Evolutionary conservation across 1,140 invertebrate species (phyloP), one percentile per base, ranked within the genome.

Genomic region (Mactra quadrangularis): DNA sequence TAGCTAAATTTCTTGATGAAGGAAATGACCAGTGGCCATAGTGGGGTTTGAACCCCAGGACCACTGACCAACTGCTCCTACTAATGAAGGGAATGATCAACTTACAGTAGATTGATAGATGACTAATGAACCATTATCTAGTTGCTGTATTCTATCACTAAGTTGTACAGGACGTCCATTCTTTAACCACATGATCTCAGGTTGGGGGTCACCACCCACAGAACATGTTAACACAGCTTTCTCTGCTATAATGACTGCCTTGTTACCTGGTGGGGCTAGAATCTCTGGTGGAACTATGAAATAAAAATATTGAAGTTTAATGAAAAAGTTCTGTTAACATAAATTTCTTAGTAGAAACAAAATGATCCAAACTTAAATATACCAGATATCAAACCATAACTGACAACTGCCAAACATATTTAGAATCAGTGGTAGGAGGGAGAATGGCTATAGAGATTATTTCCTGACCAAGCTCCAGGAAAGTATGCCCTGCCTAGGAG

Each of bases 161-260:
- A 89, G 83, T 50, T 83, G 55, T 0, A 93, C 85, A 3, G 87
- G 85, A 4, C 88, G 87, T 15, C 90, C 91, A 89, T 94, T 91
- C 82, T 93, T 94, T 17, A 89, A 91, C 93, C 93, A 94, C 7
- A 90, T 82, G 31, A 94, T 93, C 52, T 89, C 81, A 13, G 93
- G 92, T 9, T 74, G 75, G 13, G 93, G 93, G 76, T 93, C 91
- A 1, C 91, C 92, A 33, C 89, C 88, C 9, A 93, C 92, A 33
- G 90, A 87, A 75, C 93, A 94, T 19, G 91, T 82, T 33, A 94
- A 83, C 13, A 92, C 84, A 0, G 93, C 87, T 52, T 88, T 87
- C 64, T 92, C 89, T 11, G 90, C 89, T 9, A 92, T 84, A 47
- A 79, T 88, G 17, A 92, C 90, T 60, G 87, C 88, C 41, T 89